Evolutionary conservation across 2,113 vertebrate species (phyloP).

Genomic region (Embiotoca jacksoni): DNA sequence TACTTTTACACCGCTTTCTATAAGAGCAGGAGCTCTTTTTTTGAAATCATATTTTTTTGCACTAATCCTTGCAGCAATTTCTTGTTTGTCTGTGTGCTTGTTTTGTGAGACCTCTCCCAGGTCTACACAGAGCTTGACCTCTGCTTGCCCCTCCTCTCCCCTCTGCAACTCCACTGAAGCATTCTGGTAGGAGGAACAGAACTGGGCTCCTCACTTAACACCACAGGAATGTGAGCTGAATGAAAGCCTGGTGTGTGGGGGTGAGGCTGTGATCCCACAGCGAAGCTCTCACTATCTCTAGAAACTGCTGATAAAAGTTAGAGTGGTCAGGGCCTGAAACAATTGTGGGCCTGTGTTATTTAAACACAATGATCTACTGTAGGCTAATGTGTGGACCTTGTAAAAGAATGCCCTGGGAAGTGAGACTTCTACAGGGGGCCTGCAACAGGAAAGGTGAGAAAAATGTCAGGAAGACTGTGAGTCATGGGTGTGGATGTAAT

Average conservation of each 20-base stretch:
- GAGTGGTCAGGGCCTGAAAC: background rate
- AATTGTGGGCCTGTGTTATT: slow-evolving; percentile 1
- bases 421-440: background rate
- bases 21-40: background rate
- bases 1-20: background rate
- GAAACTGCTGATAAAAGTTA: slow-evolving; percentile 68
- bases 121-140: slow-evolving; percentile 38
- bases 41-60: background rate
- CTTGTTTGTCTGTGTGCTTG: slow-evolving; percentile 12
- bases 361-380: background rate
- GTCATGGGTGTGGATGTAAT: slow-evolving; percentile 58
- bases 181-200: slow-evolving; percentile 44
- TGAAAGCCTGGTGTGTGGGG: slow-evolving; percentile 49
- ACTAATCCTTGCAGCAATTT: background rate
- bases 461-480: slow-evolving; percentile 73
- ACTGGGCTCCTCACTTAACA: slow-evolving; percentile 52
- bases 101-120: slow-evolving; percentile 29
- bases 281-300: slow-evolving; percentile 49
- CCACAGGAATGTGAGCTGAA: slow-evolving; percentile 78
- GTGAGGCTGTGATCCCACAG: slow-evolving; percentile 56
- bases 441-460: slow-evolving; percentile 74
- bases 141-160: slow-evolving; percentile 29
- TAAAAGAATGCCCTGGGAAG: slow-evolving; percentile 9
- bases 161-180: slow-evolving; percentile 34
- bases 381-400: background rate